Evolutionary conservation across 2,113 vertebrate species (phyloP).

Genomic region (Pollachius pollachius): DNA sequence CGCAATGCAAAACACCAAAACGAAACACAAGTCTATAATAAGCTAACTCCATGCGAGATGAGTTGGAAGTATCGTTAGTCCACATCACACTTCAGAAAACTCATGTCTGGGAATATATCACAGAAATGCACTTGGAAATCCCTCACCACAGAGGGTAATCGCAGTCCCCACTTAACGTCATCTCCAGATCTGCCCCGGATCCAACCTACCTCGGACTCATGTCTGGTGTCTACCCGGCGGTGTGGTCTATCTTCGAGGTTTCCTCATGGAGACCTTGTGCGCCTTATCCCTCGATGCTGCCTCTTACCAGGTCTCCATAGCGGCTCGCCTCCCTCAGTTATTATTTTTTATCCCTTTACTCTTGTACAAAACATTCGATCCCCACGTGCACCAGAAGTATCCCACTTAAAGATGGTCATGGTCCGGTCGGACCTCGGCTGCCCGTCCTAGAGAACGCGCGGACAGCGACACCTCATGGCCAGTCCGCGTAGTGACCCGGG

Average conservation of each 20-base stretch:
- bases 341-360: slow-evolving; percentile 35
- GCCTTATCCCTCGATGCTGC: too few relatives aligned
- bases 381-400: slow-evolving; percentile 30
- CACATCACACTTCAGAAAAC: too few relatives aligned
- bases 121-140: too few relatives aligned
- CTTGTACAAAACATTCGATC: slow-evolving; percentile 17
- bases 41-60: too few relatives aligned
- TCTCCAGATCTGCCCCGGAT: too few relatives aligned
- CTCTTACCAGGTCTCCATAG: neutral
- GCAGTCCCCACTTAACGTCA: too few relatives aligned
- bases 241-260: slow-evolving; percentile 56
- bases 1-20: too few relatives aligned
- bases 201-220: slow-evolving; percentile 74
- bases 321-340: slow-evolving; percentile 20
- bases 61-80: too few relatives aligned
- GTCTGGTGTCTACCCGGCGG: slow-evolving; percentile 69
- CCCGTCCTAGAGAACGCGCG: slow-evolving; percentile 47
- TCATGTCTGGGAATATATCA: too few relatives aligned
- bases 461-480: slow-evolving; percentile 45
- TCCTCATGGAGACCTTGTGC: slow-evolving; percentile 51
- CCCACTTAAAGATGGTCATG: slow-evolving; percentile 26
- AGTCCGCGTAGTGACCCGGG: too few relatives aligned
- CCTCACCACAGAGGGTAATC: too few relatives aligned
- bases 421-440: slow-evolving; percentile 48
- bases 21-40: too few relatives aligned